phyloP scores from a whole-genome alignment of 2,113 vertebrate species.

The Gobio gobio region DNA sequence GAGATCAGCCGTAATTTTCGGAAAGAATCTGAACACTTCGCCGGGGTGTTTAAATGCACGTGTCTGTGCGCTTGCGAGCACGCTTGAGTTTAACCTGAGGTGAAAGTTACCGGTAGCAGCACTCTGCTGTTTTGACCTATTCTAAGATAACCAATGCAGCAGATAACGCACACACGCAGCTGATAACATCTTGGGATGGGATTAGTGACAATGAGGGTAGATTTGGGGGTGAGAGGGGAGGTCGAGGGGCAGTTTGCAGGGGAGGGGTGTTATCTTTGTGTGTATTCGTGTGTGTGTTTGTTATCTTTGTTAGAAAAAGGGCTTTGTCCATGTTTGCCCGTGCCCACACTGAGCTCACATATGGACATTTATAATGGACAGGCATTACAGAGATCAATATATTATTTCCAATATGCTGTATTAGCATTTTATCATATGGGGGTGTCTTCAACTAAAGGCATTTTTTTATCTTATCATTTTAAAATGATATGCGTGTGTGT shows the following conservation, averaged over 20 bases:
- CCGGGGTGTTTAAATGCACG: not conserved
- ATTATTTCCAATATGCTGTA: not conserved
- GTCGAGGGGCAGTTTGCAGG: constrained; percentile 47
- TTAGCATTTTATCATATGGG: not conserved
- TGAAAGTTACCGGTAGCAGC: constrained; percentile 58
- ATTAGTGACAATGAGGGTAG: constrained; percentile 53
- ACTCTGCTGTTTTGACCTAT: constrained; percentile 51
- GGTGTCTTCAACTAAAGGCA: not conserved
- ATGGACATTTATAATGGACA: constrained; percentile 3
- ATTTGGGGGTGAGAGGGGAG: constrained; percentile 50
- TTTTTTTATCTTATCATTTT: not conserved
- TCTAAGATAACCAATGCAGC: constrained; percentile 44
- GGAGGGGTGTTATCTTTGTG: constrained; percentile 49
- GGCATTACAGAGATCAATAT: not conserved
- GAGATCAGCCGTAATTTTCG: constrained; percentile 2
- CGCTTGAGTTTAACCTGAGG: constrained; percentile 30
- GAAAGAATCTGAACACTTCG: not conserved
- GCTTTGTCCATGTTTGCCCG: not conserved
- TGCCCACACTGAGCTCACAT: constrained; percentile 10
- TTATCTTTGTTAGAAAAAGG: constrained; percentile 39
- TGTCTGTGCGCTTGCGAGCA: not conserved
- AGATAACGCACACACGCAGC: constrained; percentile 37
- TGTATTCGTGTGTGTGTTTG: constrained; percentile 26
- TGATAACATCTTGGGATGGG: constrained; percentile 54
- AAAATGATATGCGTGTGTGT: too few relatives aligned